Conservation (phyloP, 2,888 invertebrate genomes). For the Nemotelus pantherinus region DNA sequence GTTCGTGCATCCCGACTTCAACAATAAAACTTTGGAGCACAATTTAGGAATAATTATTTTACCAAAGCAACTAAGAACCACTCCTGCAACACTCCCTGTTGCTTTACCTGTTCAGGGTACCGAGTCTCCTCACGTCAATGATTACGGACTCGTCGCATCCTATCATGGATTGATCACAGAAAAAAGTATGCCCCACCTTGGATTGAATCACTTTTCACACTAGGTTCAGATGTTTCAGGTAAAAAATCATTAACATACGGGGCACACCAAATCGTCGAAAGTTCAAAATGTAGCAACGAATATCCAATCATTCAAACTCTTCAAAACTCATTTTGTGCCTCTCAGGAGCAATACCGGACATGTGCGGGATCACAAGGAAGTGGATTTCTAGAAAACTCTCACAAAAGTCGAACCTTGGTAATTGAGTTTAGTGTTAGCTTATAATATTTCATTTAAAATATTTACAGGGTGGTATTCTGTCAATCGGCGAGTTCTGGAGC, state of each 20-base stretch:
- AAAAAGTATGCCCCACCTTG: not conserved
- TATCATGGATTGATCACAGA: not conserved
- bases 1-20: constrained; percentile 29
- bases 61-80: not conserved
- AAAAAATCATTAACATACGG: not conserved
- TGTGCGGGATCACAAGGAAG: constrained; percentile 32
- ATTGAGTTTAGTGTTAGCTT: not conserved
- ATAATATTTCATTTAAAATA: not conserved
- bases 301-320: constrained; percentile 5
- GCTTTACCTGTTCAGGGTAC: constrained; percentile 10
- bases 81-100: constrained; percentile 32
- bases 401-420: constrained; percentile 24
- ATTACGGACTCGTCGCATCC: constrained; percentile 17
- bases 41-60: constrained; percentile 35
- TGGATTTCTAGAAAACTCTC: constrained; percentile 9
- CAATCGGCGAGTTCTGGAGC: constrained; percentile 30
- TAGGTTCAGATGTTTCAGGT: not conserved
- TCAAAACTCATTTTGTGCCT: constrained; percentile 23
- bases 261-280: constrained; percentile 23
- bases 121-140: not conserved
- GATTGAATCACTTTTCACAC: not conserved
- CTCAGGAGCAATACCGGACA: not conserved
- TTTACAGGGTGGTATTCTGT: constrained; percentile 32
- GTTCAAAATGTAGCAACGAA: not conserved
- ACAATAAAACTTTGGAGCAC: not conserved